Evolutionary conservation across 1,140 invertebrate species (phyloP).

Genomic region (Neodiprion pinetum): DNA sequence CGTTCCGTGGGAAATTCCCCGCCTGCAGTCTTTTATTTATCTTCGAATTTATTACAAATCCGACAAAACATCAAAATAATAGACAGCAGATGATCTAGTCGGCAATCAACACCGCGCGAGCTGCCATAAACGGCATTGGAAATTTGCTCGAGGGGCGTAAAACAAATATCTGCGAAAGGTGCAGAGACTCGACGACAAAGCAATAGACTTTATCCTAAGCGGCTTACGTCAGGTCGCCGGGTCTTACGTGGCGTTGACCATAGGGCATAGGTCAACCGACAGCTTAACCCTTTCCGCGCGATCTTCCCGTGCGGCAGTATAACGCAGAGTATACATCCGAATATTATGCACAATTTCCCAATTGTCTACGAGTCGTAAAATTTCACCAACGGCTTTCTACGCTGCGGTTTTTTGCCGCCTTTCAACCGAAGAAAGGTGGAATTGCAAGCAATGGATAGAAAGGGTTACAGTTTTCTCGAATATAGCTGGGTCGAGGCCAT

Average conservation of each 20-base stretch:
- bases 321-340: background rate
- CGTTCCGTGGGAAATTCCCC: no score
- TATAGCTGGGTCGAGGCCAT: background rate
- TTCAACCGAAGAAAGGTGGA: background rate
- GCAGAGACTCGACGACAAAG: no score
- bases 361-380: background rate
- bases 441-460: background rate
- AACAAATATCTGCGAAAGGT: background rate
- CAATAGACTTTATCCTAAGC: background rate
- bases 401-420: background rate
- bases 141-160: background rate
- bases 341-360: background rate
- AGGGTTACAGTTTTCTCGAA: background rate
- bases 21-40: no score
- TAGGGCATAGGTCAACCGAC: background rate
- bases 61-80: no score
- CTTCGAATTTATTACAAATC: no score
- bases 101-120: background rate
- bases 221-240: conserved; percentile 6
- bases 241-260: background rate
- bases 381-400: background rate
- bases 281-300: background rate
- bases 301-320: no score
- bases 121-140: background rate
- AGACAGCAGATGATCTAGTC: background rate